These are phyloP conservation scores for Tragelaphus imberbis DNA, from an alignment of 2,113 vertebrate genomes.

Conservation along the genomic window DNA sequence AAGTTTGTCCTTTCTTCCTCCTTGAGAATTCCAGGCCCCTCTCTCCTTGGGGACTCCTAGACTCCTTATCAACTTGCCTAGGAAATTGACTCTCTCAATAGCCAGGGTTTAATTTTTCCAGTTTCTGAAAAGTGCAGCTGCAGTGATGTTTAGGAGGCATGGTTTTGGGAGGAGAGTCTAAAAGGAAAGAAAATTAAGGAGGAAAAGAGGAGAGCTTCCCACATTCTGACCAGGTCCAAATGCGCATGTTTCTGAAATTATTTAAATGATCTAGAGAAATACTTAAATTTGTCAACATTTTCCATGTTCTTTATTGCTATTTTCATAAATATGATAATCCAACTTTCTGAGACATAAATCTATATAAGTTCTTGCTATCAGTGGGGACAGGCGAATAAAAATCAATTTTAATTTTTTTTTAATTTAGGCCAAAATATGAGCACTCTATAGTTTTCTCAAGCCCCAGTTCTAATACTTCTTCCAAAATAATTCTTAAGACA, in stretches of 20 bases:
- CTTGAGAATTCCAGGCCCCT: too few species aligned
- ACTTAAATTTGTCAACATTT: neutral
- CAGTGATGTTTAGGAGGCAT: neutral
- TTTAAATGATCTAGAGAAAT: neutral
- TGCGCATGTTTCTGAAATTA: neutral
- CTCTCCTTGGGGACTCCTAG: too few species aligned
- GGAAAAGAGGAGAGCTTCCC: neutral
- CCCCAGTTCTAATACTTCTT: neutral
- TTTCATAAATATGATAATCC: neutral
- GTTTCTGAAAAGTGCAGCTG: neutral
- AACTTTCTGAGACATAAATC: slow-evolving; percentile 1
- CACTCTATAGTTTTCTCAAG: neutral
- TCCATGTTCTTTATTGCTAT: neutral
- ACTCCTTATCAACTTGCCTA: too few species aligned
- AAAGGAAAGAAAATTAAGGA: neutral
- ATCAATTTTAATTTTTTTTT: neutral
- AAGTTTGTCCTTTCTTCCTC: too few species aligned
- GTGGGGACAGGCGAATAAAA: neutral
- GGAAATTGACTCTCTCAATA: too few species aligned
- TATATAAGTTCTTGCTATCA: neutral
- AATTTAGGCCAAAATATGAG: neutral
- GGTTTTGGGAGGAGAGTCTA: neutral
- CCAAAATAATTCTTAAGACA: slow-evolving; percentile 4
- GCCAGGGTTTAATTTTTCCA: neutral
- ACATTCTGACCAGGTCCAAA: neutral